Percentiles rank a stretch among this genome's conserved stretches.
Evolutionary conservation across 2,888 invertebrate genomes (phyloP).

Genomic region (Nephrocerus scutellatus): DNA sequence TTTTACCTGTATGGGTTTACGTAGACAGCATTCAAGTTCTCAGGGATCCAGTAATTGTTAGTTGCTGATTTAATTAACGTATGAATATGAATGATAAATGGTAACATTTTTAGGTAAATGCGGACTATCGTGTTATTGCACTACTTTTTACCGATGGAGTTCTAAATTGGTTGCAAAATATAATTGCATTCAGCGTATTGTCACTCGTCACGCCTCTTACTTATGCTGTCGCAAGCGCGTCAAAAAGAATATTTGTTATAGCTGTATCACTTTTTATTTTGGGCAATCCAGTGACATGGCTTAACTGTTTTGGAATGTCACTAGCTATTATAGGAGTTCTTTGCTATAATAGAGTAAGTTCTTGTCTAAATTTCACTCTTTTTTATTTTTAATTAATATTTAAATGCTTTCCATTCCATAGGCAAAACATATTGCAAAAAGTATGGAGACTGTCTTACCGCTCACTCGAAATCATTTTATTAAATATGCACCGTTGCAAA

Average conservation of each 20-base stretch:
- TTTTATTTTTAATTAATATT: not conserved
- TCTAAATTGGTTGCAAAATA: slow-evolving; percentile 90
- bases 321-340: slow-evolving; percentile 85
- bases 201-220: slow-evolving; percentile 87
- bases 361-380: slow-evolving; percentile 23
- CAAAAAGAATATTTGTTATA: slow-evolving; percentile 89
- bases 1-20: slow-evolving; percentile 75
- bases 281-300: slow-evolving; percentile 82
- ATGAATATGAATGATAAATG: not conserved
- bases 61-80: slow-evolving; percentile 28
- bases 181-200: slow-evolving; percentile 88
- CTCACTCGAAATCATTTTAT: slow-evolving; percentile 46
- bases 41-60: slow-evolving; percentile 58
- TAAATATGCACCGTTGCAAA: slow-evolving; percentile 39
- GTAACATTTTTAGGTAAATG: slow-evolving; percentile 45
- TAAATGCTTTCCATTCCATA: slow-evolving; percentile 35
- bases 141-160: slow-evolving; percentile 72
- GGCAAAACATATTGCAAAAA: slow-evolving; percentile 65
- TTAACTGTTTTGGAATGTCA: slow-evolving; percentile 85
- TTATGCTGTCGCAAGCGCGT: slow-evolving; percentile 92
- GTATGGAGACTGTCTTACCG: slow-evolving; percentile 53
- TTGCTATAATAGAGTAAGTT: slow-evolving; percentile 72
- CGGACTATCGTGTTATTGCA: slow-evolving; percentile 53
- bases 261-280: slow-evolving; percentile 77
- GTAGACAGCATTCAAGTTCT: slow-evolving; percentile 60